phyloP scores from a whole-genome alignment of 1,140 invertebrate species.

The Drosophila guanche region DNA sequence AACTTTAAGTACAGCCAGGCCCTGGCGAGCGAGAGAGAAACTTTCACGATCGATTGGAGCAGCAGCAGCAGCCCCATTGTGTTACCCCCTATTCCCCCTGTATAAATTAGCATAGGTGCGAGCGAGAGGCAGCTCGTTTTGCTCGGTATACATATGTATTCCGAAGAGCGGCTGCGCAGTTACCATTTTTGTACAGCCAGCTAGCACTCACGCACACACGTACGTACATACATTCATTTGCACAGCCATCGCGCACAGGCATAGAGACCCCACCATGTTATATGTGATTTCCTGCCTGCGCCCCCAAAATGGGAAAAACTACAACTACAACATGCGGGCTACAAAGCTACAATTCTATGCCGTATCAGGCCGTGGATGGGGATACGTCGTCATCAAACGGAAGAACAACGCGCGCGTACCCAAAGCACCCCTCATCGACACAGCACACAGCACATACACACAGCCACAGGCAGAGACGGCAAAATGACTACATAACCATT shows the following conservation, averaged over 20 bases:
- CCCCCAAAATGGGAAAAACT: constrained; percentile 34
- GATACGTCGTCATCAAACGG: constrained; percentile 67
- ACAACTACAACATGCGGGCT: constrained; percentile 38
- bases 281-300: constrained; percentile 70
- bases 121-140: constrained; percentile 7
- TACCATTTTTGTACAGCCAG: constrained; percentile 31
- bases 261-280: constrained; percentile 9
- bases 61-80: background rate
- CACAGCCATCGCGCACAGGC: constrained; percentile 40
- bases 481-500: constrained; percentile 67
- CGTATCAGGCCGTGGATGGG: constrained; percentile 49
- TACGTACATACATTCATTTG: constrained; percentile 1
- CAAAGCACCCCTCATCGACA: constrained; percentile 54
- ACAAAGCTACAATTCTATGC: constrained; percentile 61
- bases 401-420: constrained; percentile 64
- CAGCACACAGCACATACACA: constrained; percentile 42
- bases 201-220: constrained; percentile 9
- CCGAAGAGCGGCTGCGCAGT: no score
- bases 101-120: background rate
- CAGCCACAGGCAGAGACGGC: no score
- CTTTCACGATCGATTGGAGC: constrained; percentile 68
- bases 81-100: background rate
- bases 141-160: no score
- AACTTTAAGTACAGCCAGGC: constrained; percentile 62
- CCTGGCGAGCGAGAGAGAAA: constrained; percentile 43